These are phyloP conservation scores for Colinus virginianus DNA, from an alignment of 2,113 vertebrate genomes.

Conservation along the genomic window DNA sequence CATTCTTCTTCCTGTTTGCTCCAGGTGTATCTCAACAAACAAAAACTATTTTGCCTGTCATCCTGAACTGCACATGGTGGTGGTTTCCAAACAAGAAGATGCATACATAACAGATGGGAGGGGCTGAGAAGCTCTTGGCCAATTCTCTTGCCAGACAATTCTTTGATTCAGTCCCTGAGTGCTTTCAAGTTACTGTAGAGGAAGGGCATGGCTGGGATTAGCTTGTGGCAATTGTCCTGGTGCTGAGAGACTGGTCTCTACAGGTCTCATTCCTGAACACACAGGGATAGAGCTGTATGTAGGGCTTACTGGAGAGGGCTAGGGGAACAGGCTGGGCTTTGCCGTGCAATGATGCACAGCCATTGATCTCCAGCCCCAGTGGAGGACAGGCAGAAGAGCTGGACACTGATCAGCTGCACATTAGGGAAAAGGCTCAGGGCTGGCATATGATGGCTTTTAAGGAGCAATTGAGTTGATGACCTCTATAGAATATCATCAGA, in stretches of 20 bases:
- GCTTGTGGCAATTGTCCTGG: not conserved
- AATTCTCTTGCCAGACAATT: not conserved
- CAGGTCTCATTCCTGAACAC: accelerated
- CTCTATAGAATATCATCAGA: not conserved
- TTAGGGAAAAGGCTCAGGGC: not conserved
- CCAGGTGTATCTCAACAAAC: not conserved
- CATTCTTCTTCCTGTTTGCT: not conserved
- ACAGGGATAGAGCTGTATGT: accelerated
- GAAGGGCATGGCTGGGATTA: not conserved
- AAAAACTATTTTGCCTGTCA: not conserved
- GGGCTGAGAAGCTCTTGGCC: not conserved
- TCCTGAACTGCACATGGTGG: not conserved
- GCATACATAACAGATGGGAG: not conserved
- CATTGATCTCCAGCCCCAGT: accelerated
- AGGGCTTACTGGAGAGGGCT: accelerated
- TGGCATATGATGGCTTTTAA: not conserved
- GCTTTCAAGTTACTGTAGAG: not conserved
- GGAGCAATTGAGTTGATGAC: not conserved
- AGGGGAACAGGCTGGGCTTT: not conserved
- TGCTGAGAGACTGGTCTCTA: not conserved
- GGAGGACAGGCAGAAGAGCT: not conserved
- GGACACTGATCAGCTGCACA: not conserved
- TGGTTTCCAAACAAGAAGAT: not conserved
- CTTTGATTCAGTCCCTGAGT: not conserved
- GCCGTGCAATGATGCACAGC: not conserved